Percentiles rank a stretch among this genome's conserved stretches.
Evolutionary conservation across 2,888 invertebrate species (phyloP).

Genomic region (Phyllotreta striolata): DNA sequence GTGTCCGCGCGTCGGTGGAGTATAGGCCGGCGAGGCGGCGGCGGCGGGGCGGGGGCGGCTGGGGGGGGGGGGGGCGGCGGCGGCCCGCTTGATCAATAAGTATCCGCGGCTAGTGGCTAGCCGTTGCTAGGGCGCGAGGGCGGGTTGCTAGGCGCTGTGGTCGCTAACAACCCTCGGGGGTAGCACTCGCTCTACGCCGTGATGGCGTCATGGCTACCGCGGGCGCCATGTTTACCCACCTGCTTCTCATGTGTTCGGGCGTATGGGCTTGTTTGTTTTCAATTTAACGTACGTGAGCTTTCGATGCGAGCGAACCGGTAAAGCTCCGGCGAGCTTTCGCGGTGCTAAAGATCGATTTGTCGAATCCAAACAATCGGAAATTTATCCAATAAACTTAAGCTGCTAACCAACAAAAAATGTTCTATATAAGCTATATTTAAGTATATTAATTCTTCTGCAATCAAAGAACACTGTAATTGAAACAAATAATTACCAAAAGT

Average conservation of each 20-base stretch:
- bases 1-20: slow-evolving; percentile 47
- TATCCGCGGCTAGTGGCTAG: slow-evolving; percentile 65
- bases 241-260: slow-evolving; percentile 58
- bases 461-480: no score
- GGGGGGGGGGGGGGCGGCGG: slow-evolving; percentile 30
- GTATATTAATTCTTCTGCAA: no score
- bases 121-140: slow-evolving; percentile 64
- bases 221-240: slow-evolving; percentile 62
- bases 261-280: slow-evolving; percentile 60
- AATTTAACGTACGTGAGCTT: slow-evolving; percentile 48
- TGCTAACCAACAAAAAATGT: no score
- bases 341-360: no score
- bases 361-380: no score
- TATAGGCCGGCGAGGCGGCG: slow-evolving; percentile 31
- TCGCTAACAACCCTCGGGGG: slow-evolving; percentile 64
- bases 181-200: slow-evolving; percentile 56
- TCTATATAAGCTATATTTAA: no score
- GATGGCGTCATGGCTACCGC: slow-evolving; percentile 60
- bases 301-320: slow-evolving; percentile 1
- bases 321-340: slow-evolving; percentile 23
- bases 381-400: no score
- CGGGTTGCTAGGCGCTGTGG: slow-evolving; percentile 64
- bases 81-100: slow-evolving; percentile 62
- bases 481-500: slow-evolving; percentile 6
- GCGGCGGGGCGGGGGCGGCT: slow-evolving; percentile 33